These are phyloP conservation scores for Semaprochilodus insignis DNA, from an alignment of 2,797 vertebrate genomes.

Conservation along the genomic window DNA sequence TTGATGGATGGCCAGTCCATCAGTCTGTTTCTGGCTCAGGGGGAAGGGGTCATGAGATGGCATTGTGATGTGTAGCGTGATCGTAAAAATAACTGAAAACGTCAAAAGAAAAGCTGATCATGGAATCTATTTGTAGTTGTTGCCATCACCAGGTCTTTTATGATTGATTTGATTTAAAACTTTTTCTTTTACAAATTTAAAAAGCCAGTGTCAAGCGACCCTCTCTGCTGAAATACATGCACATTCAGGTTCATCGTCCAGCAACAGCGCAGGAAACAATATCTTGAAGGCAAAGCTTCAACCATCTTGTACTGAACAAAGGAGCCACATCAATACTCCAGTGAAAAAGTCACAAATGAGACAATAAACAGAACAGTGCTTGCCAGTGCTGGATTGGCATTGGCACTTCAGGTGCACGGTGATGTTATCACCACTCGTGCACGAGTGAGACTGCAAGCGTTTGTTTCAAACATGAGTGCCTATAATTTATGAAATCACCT, in stretches of 20 bases:
- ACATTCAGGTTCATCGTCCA: neutral
- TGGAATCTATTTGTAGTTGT: neutral
- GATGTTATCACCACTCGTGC: constrained; percentile 18
- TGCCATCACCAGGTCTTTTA: neutral
- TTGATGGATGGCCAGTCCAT: neutral
- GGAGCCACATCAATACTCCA: neutral
- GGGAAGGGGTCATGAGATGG: constrained; percentile 12
- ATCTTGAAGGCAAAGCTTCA: constrained; percentile 10
- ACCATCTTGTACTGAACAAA: neutral
- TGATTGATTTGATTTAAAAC: neutral
- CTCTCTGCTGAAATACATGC: neutral
- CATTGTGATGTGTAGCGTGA: constrained; percentile 45
- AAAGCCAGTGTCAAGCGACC: neutral
- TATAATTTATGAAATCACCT: constrained; percentile 86
- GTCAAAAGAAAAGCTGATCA: neutral
- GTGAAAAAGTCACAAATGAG: constrained; percentile 11
- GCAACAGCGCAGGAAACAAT: neutral
- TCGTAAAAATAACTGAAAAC: neutral
- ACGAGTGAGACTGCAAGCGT: constrained; percentile 19
- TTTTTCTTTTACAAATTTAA: neutral
- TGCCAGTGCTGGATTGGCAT: neutral
- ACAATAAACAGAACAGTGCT: neutral
- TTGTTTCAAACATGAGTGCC: constrained; percentile 83
- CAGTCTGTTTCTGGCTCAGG: constrained; percentile 25
- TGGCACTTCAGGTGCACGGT: constrained; percentile 11